Base-by-base conservation (phyloP, 2,888 invertebrate genomes). In the Drosophila infuscata region DNA sequence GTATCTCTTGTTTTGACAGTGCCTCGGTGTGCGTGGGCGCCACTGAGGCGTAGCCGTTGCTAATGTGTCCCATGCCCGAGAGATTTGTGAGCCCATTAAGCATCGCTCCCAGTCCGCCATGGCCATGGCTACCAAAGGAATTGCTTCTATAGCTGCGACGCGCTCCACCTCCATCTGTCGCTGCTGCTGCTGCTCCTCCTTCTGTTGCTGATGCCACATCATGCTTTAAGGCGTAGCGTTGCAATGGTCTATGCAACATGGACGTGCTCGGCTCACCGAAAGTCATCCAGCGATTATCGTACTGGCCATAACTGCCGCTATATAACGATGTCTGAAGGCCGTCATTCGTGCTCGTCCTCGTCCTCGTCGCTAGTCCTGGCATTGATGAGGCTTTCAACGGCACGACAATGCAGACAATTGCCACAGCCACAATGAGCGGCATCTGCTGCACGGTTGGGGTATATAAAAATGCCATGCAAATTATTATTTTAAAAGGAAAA, bases 41-140 rank as follows among this genome's bases (percentile, higher is more conserved):
- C 76, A 82, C 75, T 60, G 83, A 79, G 52, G 74, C 92, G 51
- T 90, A 91, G 66, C 91, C 86, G 74, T 83, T 83, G 82, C 82
- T 84, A 81, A 92, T 89, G 82, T 88, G 92, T 38, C 89, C 91
- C 77, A 88, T 78, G 59, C 88, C 85, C 78, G 85, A 82, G 76
- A 91, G 85, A 84, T 83, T 85, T 76, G 88, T 76, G 71, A 91
- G 89, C 62, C 91, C 88, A 90, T 92, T 92, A 82, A 92, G 78
- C 76, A 82, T 49, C 33, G 79, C 64, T 35, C 79, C 66, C 49
- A 69, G 36, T 41, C 87, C 76, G 11, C 71, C 56, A 20, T 62
- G 53, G 32, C 60, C 70, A 38, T 48, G 61, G 33, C 66, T 62
- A 35, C 83, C 65, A 57, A 62, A 53, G 43, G 74, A 68, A 60